Conservation (phyloP, 2,888 invertebrate genomes). For the Pardosa pseudoannulata region DNA sequence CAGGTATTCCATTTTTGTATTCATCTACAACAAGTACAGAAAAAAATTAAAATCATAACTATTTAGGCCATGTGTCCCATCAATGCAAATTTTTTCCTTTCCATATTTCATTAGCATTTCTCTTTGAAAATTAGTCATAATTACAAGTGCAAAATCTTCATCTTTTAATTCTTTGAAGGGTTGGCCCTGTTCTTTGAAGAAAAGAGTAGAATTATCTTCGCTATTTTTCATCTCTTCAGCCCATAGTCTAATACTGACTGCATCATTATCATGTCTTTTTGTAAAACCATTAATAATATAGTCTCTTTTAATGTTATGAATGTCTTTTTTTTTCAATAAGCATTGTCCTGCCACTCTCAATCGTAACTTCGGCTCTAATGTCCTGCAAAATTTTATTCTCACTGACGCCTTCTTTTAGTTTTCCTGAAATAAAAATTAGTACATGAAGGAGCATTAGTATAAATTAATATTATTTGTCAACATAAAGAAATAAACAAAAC, state of each 20-base stretch:
- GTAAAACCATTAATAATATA: no score
- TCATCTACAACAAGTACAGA: slow-evolving; percentile 48
- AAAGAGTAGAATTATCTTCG: neutral
- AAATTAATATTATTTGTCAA: no score
- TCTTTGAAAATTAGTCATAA: slow-evolving; percentile 58
- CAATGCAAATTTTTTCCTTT: slow-evolving; percentile 36
- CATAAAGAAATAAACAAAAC: no score
- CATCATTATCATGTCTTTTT: no score
- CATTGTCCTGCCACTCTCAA: no score
- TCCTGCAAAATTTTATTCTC: no score
- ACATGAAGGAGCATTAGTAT: no score
- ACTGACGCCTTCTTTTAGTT: no score
- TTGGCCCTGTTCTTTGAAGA: slow-evolving; percentile 28
- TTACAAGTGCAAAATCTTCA: slow-evolving; percentile 30
- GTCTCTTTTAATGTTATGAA: no score
- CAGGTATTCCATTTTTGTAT: slow-evolving; percentile 19
- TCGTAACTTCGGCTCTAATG: no score
- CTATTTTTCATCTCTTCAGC: neutral
- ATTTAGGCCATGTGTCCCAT: slow-evolving; percentile 51
- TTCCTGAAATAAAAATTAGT: no score
- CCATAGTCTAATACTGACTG: slow-evolving; percentile 23
- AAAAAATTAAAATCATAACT: slow-evolving; percentile 44
- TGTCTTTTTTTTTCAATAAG: no score
- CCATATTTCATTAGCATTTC: slow-evolving; percentile 42
- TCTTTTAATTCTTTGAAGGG: neutral